These are phyloP conservation scores for Rhynchonycteris naso DNA, from an alignment of 2,797 vertebrate species.

Conservation along the genomic window DNA sequence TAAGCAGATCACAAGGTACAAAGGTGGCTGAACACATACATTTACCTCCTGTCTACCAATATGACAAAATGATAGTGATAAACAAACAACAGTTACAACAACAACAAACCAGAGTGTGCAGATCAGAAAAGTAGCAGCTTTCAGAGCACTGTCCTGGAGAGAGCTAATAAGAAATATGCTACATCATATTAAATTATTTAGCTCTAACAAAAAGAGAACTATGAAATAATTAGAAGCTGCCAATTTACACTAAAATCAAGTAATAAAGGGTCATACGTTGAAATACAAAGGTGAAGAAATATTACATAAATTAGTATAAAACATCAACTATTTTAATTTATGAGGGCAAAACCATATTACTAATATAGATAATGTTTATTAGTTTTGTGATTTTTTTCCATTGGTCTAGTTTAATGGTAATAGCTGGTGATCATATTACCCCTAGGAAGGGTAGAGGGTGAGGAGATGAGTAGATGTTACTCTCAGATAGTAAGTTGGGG, in stretches of 20 bases:
- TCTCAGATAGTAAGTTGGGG: neutral
- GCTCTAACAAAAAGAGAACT: neutral
- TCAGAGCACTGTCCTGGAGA: neutral
- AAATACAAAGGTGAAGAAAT: neutral
- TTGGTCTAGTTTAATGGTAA: neutral
- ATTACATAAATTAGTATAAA: neutral
- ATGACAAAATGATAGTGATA: neutral
- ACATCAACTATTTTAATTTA: neutral
- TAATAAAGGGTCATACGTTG: neutral
- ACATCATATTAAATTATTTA: neutral
- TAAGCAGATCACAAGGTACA: neutral
- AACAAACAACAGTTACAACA: neutral
- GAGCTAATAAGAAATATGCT: neutral
- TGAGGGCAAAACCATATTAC: neutral
- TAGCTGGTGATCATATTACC: neutral
- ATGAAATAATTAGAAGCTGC: neutral
- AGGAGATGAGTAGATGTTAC: too few relatives aligned
- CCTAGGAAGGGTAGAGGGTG: neutral
- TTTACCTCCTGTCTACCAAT: neutral
- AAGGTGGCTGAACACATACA: neutral
- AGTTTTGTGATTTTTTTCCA: neutral
- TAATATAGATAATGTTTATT: neutral
- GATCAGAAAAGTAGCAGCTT: neutral
- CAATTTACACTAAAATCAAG: neutral
- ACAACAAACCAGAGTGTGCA: neutral